A percentile compares a stretch with the other conserved stretches of the same genome.
phyloP scores from a whole-genome alignment of 2,113 vertebrate genomes.

The Urocitellus parryii region DNA sequence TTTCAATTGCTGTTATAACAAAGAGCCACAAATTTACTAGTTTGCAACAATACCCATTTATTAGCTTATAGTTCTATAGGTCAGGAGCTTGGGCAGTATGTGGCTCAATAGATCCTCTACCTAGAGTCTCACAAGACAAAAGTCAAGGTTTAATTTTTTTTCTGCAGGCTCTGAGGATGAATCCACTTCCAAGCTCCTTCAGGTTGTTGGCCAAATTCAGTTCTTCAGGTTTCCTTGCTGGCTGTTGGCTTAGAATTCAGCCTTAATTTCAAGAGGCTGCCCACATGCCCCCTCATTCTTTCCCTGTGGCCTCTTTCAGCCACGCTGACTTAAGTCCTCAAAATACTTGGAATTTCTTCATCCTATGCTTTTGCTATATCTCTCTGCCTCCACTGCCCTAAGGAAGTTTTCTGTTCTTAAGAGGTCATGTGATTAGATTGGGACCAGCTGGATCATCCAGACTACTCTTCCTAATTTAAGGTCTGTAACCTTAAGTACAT shows the following conservation, averaged over 20 bases:
- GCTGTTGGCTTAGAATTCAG: neutral
- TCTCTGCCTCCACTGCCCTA: neutral
- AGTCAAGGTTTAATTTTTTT: neutral
- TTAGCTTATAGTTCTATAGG: neutral
- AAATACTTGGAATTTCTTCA: neutral
- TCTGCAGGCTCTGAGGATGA: neutral
- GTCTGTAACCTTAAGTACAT: neutral
- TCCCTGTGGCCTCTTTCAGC: neutral
- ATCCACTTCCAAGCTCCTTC: too few species aligned
- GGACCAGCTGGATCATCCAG: neutral
- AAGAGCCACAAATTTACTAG: neutral
- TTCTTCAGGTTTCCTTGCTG: neutral
- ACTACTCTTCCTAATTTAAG: neutral
- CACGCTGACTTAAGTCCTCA: neutral
- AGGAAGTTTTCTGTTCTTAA: neutral
- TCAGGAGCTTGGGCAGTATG: neutral
- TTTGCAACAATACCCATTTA: neutral
- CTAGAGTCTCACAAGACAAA: neutral
- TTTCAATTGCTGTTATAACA: neutral
- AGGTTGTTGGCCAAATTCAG: neutral
- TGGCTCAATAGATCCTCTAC: neutral
- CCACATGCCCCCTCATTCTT: neutral
- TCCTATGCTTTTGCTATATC: neutral
- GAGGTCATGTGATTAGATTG: neutral
- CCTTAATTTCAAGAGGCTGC: neutral